Conservation (phyloP, 1,140 invertebrate species). For the Achroia grisella region DNA sequence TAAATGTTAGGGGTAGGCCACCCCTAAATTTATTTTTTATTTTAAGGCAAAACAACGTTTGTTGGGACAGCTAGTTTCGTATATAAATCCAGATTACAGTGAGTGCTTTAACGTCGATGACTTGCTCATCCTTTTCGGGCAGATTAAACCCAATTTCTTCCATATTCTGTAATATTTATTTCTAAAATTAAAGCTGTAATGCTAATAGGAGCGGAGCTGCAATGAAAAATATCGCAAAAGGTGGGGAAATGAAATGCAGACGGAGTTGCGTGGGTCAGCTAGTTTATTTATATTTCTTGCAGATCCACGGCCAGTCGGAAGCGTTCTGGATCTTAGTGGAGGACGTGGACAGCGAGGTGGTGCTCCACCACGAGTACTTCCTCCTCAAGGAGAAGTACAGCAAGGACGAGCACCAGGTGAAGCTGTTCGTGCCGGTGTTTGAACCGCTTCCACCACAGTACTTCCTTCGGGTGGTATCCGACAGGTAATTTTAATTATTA, state of each 20-base stretch:
- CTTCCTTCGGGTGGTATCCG: constrained; percentile 89
- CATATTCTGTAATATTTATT: neutral
- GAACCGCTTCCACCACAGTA: constrained; percentile 99
- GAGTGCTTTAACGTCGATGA: no score
- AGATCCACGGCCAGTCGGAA: constrained; percentile 93
- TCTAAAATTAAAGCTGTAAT: neutral
- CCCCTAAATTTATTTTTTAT: no score
- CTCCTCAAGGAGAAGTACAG: constrained; percentile 96
- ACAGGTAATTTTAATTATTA: constrained; percentile 51
- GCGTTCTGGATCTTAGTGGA: constrained; percentile 99
- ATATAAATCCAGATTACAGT: no score
- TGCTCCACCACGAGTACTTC: constrained; percentile 99
- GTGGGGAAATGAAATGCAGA: no score
- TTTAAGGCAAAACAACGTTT: no score
- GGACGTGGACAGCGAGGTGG: constrained; percentile 96
- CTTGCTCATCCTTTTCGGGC: no score
- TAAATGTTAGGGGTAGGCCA: no score
- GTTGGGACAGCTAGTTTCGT: no score
- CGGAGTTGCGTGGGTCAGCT: no score
- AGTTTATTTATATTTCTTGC: neutral
- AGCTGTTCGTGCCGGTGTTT: constrained; percentile 99
- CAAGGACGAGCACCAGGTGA: constrained; percentile 95
- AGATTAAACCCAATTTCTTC: neutral
- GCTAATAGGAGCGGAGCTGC: no score
- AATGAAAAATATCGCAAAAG: no score